Percentiles rank a stretch among this genome's conserved stretches.
Conservation (phyloP, 2,797 vertebrate species). For the Trematomus bernacchii region DNA sequence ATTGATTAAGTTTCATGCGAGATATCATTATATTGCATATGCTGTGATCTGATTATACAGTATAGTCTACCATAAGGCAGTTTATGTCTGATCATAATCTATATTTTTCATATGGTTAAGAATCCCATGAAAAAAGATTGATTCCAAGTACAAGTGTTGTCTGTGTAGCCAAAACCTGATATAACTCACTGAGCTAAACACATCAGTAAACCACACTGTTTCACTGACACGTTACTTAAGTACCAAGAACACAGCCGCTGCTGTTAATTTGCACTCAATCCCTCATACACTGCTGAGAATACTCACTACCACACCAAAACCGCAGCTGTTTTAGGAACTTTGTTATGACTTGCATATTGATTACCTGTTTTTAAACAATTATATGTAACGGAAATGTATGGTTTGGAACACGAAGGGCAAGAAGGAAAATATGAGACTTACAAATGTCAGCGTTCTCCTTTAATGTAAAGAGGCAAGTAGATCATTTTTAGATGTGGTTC, state of each 20-base stretch:
- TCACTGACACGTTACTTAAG: slow-evolving; percentile 6
- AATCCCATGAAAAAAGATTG: background rate
- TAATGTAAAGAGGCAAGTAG: no score
- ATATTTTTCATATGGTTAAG: background rate
- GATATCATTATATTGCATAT: background rate
- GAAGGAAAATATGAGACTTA: no score
- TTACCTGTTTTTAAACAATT: no score
- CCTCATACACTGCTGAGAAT: background rate
- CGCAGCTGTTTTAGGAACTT: background rate
- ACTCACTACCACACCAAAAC: background rate
- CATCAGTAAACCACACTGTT: background rate
- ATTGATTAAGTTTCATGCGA: background rate
- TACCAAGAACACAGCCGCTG: background rate
- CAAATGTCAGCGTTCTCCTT: no score
- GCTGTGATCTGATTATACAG: background rate
- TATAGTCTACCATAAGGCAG: background rate
- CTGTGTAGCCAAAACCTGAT: slow-evolving; percentile 1
- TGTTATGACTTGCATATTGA: background rate
- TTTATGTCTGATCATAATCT: background rate
- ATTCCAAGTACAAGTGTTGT: background rate
- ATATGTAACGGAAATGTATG: no score
- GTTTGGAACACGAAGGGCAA: no score
- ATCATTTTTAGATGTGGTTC: background rate
- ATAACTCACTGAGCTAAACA: background rate
- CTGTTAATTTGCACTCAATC: background rate